Conservation (phyloP, 23 tunicate species). For the Diplosoma virens region DNA sequence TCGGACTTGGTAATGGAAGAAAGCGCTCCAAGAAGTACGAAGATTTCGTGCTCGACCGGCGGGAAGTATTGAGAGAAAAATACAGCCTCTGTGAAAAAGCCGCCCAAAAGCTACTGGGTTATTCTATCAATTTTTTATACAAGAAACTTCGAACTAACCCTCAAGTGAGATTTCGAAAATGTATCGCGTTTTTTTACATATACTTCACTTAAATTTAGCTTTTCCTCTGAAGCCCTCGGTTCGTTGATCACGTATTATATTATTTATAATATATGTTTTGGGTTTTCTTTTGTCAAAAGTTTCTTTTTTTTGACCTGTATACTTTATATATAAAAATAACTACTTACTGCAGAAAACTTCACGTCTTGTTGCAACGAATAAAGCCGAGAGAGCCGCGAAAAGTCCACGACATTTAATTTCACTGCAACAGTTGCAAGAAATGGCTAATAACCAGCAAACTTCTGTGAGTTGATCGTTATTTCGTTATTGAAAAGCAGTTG, state of each 20-base stretch:
- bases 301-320: too few relatives aligned
- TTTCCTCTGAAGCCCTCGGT: too few relatives aligned
- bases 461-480: conserved; percentile 41
- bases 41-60: conserved; percentile 76
- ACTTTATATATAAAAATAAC: not conserved
- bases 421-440: conserved; percentile 68
- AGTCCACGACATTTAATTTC: conserved; percentile 78
- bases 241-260: too few relatives aligned
- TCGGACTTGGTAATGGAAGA: conserved; percentile 94
- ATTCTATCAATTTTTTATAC: conserved; percentile 93
- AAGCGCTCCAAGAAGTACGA: conserved; percentile 92
- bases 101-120: conserved; percentile 85
- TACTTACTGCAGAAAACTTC: conserved; percentile 86
- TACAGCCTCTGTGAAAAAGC: conserved; percentile 90
- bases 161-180: conserved; percentile 63
- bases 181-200: too few relatives aligned
- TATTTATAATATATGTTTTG: too few relatives aligned
- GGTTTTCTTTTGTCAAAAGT: too few relatives aligned
- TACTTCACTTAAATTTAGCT: too few relatives aligned
- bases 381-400: conserved; percentile 89
- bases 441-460: conserved; percentile 70
- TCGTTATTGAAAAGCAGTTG: too few relatives aligned
- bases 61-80: conserved; percentile 51
- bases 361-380: conserved; percentile 86
- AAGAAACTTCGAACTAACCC: conserved; percentile 93